These are phyloP conservation scores for Tragelaphus imberbis DNA, from an alignment of 2,113 vertebrate species.

Conservation along the genomic window DNA sequence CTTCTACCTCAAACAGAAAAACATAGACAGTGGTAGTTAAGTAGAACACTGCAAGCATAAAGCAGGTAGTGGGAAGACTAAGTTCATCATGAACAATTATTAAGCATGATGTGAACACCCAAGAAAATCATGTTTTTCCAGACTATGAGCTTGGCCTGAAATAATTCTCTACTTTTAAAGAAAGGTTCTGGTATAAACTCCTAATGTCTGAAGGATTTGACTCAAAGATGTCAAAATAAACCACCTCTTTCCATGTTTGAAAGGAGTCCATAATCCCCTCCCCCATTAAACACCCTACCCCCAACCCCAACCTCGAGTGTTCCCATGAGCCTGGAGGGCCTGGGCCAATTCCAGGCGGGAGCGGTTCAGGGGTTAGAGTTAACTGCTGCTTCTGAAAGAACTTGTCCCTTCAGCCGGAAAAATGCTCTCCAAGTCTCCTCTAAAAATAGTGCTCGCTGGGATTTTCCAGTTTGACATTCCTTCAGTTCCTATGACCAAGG, in stretches of 20 bases:
- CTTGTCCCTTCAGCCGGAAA: slow-evolving; percentile 43
- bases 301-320: background rate
- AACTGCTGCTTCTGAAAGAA: slow-evolving; percentile 55
- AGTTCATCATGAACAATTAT: background rate
- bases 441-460: slow-evolving; percentile 68
- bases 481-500: slow-evolving; percentile 38
- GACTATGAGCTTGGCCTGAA: slow-evolving; percentile 6
- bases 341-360: slow-evolving; percentile 14
- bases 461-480: slow-evolving; percentile 71
- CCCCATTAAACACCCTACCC: background rate
- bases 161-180: background rate
- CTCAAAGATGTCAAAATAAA: slow-evolving; percentile 39
- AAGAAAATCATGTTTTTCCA: background rate
- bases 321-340: background rate
- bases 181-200: background rate
- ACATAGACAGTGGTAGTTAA: background rate
- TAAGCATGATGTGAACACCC: background rate
- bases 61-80: background rate
- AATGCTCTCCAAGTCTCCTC: slow-evolving; percentile 45
- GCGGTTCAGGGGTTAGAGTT: slow-evolving; percentile 30
- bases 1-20: slow-evolving; percentile 14
- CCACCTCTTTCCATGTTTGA: background rate
- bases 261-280: background rate
- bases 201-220: background rate
- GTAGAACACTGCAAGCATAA: slow-evolving; percentile 19